Conservation (phyloP, 37 sponge, comb jelly and placozoan genomes). For the Chondrilla cf. caribensis region DNA sequence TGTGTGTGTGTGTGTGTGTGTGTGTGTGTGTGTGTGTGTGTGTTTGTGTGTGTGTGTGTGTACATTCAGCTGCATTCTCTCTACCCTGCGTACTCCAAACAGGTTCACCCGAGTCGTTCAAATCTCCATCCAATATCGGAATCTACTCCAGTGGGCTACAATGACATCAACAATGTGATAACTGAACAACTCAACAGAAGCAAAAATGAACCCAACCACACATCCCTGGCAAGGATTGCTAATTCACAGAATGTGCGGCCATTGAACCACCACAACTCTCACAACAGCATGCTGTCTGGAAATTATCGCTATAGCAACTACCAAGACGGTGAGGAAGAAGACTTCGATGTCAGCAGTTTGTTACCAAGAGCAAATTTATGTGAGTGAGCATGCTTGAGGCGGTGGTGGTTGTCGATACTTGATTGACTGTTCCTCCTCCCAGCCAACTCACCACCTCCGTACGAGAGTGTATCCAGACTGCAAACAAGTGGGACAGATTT, state of each 20-base stretch:
- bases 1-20: no score
- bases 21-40: no score
- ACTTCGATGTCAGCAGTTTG: background rate
- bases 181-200: background rate
- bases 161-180: constrained; percentile 1
- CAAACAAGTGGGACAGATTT: no score
- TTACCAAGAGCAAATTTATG: background rate
- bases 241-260: background rate
- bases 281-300: no score
- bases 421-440: background rate
- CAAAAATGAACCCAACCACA: background rate
- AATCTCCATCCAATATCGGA: background rate
- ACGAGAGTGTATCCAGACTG: no score
- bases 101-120: background rate
- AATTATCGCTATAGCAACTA: background rate
- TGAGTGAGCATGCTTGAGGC: background rate
- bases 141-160: background rate
- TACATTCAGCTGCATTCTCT: no score
- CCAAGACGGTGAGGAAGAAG: background rate
- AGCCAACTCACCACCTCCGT: background rate
- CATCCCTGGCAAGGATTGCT: background rate
- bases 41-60: no score
- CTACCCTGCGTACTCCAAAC: no score
- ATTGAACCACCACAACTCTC: background rate
- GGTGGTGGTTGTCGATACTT: background rate